Evolutionary conservation across 2,113 vertebrate species (phyloP).

Genomic region (Syngnathus typhle): DNA sequence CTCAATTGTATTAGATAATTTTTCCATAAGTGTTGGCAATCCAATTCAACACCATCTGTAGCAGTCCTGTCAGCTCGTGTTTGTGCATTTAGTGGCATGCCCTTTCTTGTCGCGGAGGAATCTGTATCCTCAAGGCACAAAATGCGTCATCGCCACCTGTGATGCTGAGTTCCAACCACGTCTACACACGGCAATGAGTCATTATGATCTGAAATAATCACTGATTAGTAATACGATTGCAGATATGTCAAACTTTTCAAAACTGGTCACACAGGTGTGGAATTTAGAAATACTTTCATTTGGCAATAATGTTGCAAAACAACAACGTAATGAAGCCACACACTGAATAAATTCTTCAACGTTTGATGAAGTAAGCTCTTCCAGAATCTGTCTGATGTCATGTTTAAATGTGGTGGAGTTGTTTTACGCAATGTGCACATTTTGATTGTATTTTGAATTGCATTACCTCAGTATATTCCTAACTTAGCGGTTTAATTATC

Average conservation of each 20-base stretch:
- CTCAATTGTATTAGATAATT: no score
- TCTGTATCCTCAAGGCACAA: slow-evolving; percentile 22
- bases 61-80: neutral
- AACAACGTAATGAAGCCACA: neutral
- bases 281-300: neutral
- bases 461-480: neutral
- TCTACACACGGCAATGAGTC: slow-evolving; percentile 2
- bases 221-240: neutral
- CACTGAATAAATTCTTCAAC: neutral
- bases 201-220: slow-evolving; percentile 5
- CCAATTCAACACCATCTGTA: neutral
- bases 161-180: slow-evolving; percentile 11
- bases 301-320: neutral
- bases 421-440: neutral
- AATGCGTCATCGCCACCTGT: slow-evolving; percentile 32
- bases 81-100: slow-evolving; percentile 11
- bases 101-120: slow-evolving; percentile 19
- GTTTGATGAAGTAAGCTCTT: neutral
- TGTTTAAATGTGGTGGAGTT: neutral
- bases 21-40: neutral
- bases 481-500: neutral
- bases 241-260: neutral
- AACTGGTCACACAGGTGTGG: neutral
- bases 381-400: neutral
- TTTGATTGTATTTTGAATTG: neutral